Conservation (phyloP, 2,113 vertebrate species). For the Pan troglodytes region NHGRI_mPanTro3-v2.1_pri NC_072421.2:37546001-37546500, state of each 20-base stretch:
- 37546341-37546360: too few species aligned
- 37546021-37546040: not conserved
- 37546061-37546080: not conserved
- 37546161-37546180: not conserved
- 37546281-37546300: too few species aligned
- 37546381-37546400: too few species aligned
- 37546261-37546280: too few species aligned
- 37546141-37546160: not conserved
- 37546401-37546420: too few species aligned
- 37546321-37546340: too few species aligned
- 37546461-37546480: not conserved
- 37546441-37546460: not conserved
- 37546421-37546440: too few species aligned
- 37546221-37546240: not conserved
- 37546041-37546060: not conserved
- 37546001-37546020: not conserved
- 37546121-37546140: too few species aligned
- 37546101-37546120: too few species aligned
- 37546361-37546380: too few species aligned
- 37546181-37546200: constrained; percentile 21
- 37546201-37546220: not conserved
- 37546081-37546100: not conserved
- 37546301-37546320: too few species aligned
- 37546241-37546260: not conserved
- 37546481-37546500: too few species aligned